Conservation (phyloP, 2,113 vertebrate species). For the Sorex araneus region DNA sequence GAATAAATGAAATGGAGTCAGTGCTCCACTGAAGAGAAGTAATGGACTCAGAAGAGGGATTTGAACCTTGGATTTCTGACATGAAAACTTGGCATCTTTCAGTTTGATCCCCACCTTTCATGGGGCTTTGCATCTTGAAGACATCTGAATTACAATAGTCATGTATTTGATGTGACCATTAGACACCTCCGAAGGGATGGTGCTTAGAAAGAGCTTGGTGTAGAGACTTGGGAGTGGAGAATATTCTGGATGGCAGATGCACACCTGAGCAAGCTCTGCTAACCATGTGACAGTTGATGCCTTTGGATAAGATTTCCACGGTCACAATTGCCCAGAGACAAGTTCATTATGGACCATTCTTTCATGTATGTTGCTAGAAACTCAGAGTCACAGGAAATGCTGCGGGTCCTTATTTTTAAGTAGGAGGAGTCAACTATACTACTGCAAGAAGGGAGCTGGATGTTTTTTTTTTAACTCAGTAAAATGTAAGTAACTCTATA, state of each 20-base stretch:
- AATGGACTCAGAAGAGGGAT: neutral
- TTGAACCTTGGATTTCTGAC: slow-evolving; percentile 37
- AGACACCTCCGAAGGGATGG: neutral
- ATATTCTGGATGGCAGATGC: neutral
- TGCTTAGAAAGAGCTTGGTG: neutral
- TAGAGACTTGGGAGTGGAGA: neutral
- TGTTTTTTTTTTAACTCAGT: neutral
- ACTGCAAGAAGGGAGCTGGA: neutral
- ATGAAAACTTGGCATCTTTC: neutral
- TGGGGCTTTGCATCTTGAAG: neutral
- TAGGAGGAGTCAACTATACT: neutral
- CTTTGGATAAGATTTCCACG: neutral
- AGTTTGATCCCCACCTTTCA: neutral
- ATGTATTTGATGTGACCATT: slow-evolving; percentile 1
- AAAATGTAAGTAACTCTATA: neutral
- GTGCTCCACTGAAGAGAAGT: neutral
- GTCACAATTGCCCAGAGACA: neutral
- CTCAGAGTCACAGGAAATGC: neutral
- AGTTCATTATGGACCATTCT: neutral
- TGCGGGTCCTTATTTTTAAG: neutral
- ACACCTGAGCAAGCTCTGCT: neutral
- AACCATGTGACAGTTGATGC: neutral
- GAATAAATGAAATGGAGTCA: neutral
- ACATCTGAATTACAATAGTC: neutral
- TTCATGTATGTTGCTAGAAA: neutral